phyloP scores from a whole-genome alignment of 2,113 vertebrate species.

The Connochaetes taurinus region DNA sequence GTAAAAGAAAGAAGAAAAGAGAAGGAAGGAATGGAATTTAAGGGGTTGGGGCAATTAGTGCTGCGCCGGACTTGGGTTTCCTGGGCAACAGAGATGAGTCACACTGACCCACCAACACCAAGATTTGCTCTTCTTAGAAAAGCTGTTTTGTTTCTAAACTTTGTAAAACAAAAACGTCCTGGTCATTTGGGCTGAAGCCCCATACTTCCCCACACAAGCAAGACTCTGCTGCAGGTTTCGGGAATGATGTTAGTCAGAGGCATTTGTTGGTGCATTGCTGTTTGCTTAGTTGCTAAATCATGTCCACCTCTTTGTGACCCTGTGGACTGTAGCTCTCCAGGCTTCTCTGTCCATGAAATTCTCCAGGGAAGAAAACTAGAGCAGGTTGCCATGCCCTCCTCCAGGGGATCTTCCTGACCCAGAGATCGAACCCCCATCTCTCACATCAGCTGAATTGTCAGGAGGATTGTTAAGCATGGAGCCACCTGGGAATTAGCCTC shows the following conservation, averaged over 20 bases:
- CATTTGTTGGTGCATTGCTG: neutral
- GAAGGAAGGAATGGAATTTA: neutral
- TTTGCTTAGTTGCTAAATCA: neutral
- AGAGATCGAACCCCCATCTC: neutral
- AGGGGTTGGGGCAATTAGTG: neutral
- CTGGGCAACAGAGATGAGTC: neutral
- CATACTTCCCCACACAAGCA: neutral
- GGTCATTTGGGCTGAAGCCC: neutral
- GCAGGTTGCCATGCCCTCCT: neutral
- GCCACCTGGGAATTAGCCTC: neutral
- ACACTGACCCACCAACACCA: neutral
- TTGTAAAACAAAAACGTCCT: neutral
- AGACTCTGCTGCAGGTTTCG: neutral
- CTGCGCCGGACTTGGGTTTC: neutral
- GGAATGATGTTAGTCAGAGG: neutral
- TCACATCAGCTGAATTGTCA: neutral
- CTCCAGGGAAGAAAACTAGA: neutral
- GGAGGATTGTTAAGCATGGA: neutral
- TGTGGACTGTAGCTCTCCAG: neutral
- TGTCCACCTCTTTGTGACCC: neutral
- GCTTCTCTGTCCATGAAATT: neutral
- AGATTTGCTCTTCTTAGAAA: neutral
- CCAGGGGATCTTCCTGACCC: neutral
- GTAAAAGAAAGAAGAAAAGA: neutral
- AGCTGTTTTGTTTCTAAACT: neutral